Percentiles rank a stretch among this genome's conserved stretches.
Conservation (phyloP, 2,797 vertebrate species). For the Chelidonichthys spinosus region DNA sequence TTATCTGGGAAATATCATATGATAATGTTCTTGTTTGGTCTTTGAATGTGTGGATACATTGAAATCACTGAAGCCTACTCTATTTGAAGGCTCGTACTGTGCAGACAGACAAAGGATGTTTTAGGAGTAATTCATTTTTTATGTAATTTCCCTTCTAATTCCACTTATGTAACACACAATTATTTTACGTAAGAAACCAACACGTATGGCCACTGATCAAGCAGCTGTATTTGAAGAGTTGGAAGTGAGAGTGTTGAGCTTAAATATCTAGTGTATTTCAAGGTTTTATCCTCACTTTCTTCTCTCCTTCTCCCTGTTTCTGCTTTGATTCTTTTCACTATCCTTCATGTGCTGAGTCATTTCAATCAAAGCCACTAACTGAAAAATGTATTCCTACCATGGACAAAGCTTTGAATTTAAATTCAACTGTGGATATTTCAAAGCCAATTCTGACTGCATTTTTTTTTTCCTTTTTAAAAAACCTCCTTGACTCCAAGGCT, state of each 20-base stretch:
- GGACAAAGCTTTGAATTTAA: conserved; percentile 57
- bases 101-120: no score
- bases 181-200: no score
- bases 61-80: no score
- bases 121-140: no score
- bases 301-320: conserved; percentile 15
- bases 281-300: conserved; percentile 19
- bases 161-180: no score
- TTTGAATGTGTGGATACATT: background rate
- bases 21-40: background rate
- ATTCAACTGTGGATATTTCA: conserved; percentile 65
- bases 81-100: no score
- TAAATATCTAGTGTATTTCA: conserved; percentile 4
- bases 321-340: conserved; percentile 7
- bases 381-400: conserved; percentile 19
- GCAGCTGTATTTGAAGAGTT: background rate
- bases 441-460: conserved; percentile 38
- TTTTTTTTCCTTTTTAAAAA: conserved; percentile 19
- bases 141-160: no score
- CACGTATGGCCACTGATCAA: background rate
- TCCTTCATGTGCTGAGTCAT: conserved; percentile 52
- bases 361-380: conserved; percentile 50
- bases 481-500: conserved; percentile 20
- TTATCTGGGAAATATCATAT: background rate
- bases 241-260: background rate